A percentile compares a stretch with the other conserved stretches of the same genome.
phyloP scores from a whole-genome alignment of 2,888 invertebrate species.

The Tachina lurida region DNA sequence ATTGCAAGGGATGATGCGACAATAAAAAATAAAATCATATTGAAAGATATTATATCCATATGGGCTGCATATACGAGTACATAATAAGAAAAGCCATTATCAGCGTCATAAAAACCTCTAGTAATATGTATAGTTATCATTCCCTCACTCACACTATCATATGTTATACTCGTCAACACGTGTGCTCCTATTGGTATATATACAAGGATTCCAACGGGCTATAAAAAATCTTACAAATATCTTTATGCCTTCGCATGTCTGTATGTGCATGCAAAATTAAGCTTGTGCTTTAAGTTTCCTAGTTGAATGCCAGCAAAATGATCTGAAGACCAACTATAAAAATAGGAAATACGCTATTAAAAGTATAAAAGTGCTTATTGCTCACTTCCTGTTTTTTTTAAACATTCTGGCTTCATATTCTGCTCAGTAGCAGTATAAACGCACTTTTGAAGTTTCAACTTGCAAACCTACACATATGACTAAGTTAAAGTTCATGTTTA shows the following conservation, averaged over 20 bases:
- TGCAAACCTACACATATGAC: not conserved
- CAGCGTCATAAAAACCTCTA: conserved; percentile 44
- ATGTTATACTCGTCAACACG: not conserved
- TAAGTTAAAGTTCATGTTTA: not conserved
- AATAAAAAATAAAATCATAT: conserved; percentile 4
- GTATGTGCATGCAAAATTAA: conserved; percentile 1
- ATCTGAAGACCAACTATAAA: conserved; percentile 42
- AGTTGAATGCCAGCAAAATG: conserved; percentile 44
- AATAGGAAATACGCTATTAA: conserved; percentile 56
- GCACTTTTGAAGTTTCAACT: not conserved
- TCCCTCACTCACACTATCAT: not conserved
- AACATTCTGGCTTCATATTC: not conserved
- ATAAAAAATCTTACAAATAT: conserved; percentile 51
- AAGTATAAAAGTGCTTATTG: conserved; percentile 62
- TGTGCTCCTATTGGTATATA: not conserved
- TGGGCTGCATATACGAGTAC: too few species aligned
- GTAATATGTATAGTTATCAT: conserved; percentile 7
- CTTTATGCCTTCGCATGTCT: not conserved
- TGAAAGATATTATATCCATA: conserved; percentile 33
- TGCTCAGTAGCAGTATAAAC: not conserved
- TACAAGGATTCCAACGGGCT: conserved; percentile 12
- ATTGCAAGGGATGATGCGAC: too few species aligned
- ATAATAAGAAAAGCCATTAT: conserved; percentile 49
- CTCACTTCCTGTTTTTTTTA: conserved; percentile 43
- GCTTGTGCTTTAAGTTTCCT: conserved; percentile 48